Evolutionary conservation across 1,140 invertebrate genomes (phyloP), one percentile per base, ranked within the genome.

Genomic region (Rhagoletis pomonella): DNA sequence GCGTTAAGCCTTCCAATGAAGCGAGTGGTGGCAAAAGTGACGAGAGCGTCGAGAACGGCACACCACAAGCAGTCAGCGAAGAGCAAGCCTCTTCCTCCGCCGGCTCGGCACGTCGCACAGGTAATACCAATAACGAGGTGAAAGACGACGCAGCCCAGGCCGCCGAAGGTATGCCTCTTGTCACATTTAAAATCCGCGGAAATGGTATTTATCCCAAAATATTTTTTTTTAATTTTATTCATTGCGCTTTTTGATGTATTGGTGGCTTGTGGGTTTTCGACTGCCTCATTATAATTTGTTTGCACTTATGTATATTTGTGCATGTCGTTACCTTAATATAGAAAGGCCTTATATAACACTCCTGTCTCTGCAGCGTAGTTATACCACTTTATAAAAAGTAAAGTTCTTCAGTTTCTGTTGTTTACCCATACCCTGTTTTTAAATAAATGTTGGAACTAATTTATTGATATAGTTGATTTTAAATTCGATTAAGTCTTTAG

Each of bases 1-100:
- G 93, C 47, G 94, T 94, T 91, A 94, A 94, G 50, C 94, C 94
- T 88, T 90, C 89, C 91, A 89, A 17, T 47, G 10, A 87, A 89
- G 42, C 44, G 58, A 69, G n/a, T 12, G n/a, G 86, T 89, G 58
- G 88, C 88, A 81, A 5, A n/a, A 5, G 12, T 81, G 73, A 19
- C 5, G 73, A 1, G 17, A 62, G n/a, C 84, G 50, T 86, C 42
- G 84, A 86, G 55, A 62, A 59, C 4, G 47, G 42, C 17, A n/a
- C 7, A 29, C 42, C 47, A n/a, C 17, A 86, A 17, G 19, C 59
- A 59, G 19, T 19, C 6, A 60, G 50, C n/a, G 65, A 55, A 39
- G n/a, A 60, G 88, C 88, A 58, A 86, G 87, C 81, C 88, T 87
- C 85, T 85, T 88, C 88, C 89, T 90, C 67, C 77, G 77, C 89